phyloP scores from a whole-genome alignment of 2,797 vertebrate species.

The Petrocephalus sullivani region DNA sequence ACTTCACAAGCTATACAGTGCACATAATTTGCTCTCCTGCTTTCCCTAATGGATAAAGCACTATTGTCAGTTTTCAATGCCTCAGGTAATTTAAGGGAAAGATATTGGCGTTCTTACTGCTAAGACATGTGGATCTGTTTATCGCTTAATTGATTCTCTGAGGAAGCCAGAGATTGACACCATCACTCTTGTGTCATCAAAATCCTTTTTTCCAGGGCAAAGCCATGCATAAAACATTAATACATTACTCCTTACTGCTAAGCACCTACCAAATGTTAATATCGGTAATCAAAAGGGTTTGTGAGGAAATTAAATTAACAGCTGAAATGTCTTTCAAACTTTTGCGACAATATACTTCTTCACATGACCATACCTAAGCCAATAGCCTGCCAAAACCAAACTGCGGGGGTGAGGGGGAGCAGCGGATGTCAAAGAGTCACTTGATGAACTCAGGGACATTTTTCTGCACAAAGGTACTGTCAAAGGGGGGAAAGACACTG shows the following conservation, averaged over 20 bases:
- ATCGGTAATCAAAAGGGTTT: slow-evolving; percentile 18
- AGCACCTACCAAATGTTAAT: slow-evolving; percentile 41
- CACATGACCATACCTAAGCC: background rate
- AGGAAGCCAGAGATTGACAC: slow-evolving; percentile 67
- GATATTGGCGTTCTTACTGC: slow-evolving; percentile 58
- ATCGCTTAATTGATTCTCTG: slow-evolving; percentile 80
- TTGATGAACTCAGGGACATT: slow-evolving; percentile 3
- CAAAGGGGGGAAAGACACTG: background rate
- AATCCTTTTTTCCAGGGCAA: slow-evolving; percentile 58
- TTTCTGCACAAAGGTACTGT: background rate
- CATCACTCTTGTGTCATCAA: slow-evolving; percentile 60
- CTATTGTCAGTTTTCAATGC: slow-evolving; percentile 69
- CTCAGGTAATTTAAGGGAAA: slow-evolving; percentile 71
- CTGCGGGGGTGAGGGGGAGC: background rate
- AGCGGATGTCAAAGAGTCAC: background rate
- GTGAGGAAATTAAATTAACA: background rate
- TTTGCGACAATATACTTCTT: background rate
- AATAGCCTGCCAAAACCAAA: background rate
- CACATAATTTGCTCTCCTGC: slow-evolving; percentile 53
- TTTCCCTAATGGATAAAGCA: slow-evolving; percentile 57
- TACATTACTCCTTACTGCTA: slow-evolving; percentile 62
- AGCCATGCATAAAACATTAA: slow-evolving; percentile 59
- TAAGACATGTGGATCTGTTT: slow-evolving; percentile 68
- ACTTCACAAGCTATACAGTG: slow-evolving; percentile 45
- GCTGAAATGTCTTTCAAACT: background rate